Conservation (phyloP, 2,888 invertebrate species). For the Noctuana brunneofusca region DNA sequence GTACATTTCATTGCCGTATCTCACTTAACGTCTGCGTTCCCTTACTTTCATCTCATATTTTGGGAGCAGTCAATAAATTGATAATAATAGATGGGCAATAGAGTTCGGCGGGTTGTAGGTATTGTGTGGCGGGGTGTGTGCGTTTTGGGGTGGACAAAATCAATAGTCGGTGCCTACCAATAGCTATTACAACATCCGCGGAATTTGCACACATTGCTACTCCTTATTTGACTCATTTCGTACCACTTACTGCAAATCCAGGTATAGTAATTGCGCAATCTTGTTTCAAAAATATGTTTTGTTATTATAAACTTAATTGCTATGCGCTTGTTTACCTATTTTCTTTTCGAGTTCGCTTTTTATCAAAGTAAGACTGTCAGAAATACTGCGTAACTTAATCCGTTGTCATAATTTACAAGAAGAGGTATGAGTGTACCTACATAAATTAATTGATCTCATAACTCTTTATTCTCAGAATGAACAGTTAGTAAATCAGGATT, state of each 20-base stretch:
- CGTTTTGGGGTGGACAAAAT: slow-evolving; percentile 80
- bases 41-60: slow-evolving; percentile 37
- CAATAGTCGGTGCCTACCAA: slow-evolving; percentile 76
- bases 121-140: slow-evolving; percentile 47
- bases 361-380: too few species aligned
- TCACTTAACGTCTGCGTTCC: background rate
- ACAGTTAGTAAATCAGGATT: too few species aligned
- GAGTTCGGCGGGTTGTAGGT: slow-evolving; percentile 60
- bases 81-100: slow-evolving; percentile 67
- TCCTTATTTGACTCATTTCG: slow-evolving; percentile 70
- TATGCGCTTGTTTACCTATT: too few species aligned
- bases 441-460: too few species aligned
- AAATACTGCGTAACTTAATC: too few species aligned
- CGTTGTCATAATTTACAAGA: too few species aligned
- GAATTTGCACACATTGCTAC: slow-evolving; percentile 74
- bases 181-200: slow-evolving; percentile 67
- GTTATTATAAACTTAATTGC: background rate
- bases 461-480: too few species aligned
- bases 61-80: slow-evolving; percentile 62
- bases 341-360: too few species aligned
- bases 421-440: too few species aligned
- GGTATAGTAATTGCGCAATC: slow-evolving; percentile 16
- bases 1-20: background rate
- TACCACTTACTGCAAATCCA: slow-evolving; percentile 64
- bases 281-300: background rate